Base-by-base conservation (phyloP, 2,888 invertebrate genomes). In the Machimus atricapillus region DNA sequence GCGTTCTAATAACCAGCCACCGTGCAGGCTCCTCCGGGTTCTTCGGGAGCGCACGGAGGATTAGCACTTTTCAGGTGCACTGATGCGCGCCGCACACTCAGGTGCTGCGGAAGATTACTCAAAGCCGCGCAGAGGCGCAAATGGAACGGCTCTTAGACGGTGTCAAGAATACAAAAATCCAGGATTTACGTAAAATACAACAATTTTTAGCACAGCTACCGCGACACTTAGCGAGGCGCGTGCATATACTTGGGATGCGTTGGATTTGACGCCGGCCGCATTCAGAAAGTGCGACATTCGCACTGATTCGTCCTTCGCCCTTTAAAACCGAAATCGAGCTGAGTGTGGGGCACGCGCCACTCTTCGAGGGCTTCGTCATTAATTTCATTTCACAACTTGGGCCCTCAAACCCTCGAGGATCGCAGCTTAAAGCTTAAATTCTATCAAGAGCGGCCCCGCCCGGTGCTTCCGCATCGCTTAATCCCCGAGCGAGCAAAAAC, bases 31-130 rank as follows among this genome's bases (percentile, higher is more conserved):
- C 56, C 19, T n/a, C 23, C 27, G 73, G 31, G 52, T 85, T 85
- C 73, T 73, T 74, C 23, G 74, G 40, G 43, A 56, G 9, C 16
- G 73, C 40, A 85, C 46, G 85, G 74, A 23, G 73, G 46, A 85
- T 85, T 85, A 85, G 85, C 74, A 85, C 85, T 74, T 74, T 82
- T 85, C 58, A 74, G 43, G 85, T 46, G 73, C 85, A 85, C 27
- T 74, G 85, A 43, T 85, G 85, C 74, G 74, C 46, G 31, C 40
- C 19, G 43, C 40, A 43, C 74, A 31, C 73, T 85, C 43, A 85
- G 85, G 43, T 85, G 73, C 73, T 74, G 74, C 23, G 73, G 74
- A 85, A 74, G 85, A 85, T 85, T 85, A 85, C 46, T 85, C 46
- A 19, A 27, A 27, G 46, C 85, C 37, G 43, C 37, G 46, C 7